Conservation (phyloP, 1,140 invertebrate genomes). For the Cyclina sinensis region DNA sequence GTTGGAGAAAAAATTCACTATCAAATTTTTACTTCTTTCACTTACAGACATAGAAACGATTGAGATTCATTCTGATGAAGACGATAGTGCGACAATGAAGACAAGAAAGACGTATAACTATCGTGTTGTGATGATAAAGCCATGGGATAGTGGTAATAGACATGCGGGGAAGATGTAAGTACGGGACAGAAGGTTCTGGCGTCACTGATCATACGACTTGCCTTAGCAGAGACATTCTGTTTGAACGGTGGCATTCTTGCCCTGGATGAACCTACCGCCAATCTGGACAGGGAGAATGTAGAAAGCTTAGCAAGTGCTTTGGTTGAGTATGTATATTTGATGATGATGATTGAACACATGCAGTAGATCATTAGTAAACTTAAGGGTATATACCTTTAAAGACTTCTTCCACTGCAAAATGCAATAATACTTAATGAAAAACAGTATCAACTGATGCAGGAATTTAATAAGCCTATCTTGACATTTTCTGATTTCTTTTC, state of each 20-base stretch:
- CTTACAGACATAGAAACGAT: constrained; percentile 89
- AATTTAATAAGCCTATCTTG: too few relatives aligned
- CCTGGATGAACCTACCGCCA: constrained; percentile 99
- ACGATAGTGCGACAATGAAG: constrained; percentile 85
- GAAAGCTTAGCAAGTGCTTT: constrained; percentile 94
- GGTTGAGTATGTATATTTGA: constrained; percentile 90
- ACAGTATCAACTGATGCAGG: too few relatives aligned
- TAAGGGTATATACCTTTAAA: too few relatives aligned
- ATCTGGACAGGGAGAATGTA: constrained; percentile 97
- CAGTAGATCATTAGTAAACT: too few relatives aligned
- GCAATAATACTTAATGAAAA: too few relatives aligned
- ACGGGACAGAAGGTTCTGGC: constrained; percentile 98
- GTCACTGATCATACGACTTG: constrained; percentile 97
- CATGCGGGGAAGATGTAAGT: constrained; percentile 98
- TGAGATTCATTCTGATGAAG: constrained; percentile 88
- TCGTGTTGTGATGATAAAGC: constrained; percentile 87
- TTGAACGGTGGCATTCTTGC: constrained; percentile 97
- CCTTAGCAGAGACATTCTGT: constrained; percentile 98
- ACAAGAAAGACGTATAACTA: constrained; percentile 93
- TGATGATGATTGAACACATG: too few relatives aligned
- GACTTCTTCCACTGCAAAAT: too few relatives aligned
- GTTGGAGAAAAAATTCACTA: too few relatives aligned
- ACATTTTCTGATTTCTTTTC: too few relatives aligned
- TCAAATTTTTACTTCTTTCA: too few relatives aligned
- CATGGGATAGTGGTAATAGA: constrained; percentile 94